Evolutionary conservation across 37 sponge, comb jelly and placozoan species (phyloP).

Genomic region (Halichondria panicea): DNA sequence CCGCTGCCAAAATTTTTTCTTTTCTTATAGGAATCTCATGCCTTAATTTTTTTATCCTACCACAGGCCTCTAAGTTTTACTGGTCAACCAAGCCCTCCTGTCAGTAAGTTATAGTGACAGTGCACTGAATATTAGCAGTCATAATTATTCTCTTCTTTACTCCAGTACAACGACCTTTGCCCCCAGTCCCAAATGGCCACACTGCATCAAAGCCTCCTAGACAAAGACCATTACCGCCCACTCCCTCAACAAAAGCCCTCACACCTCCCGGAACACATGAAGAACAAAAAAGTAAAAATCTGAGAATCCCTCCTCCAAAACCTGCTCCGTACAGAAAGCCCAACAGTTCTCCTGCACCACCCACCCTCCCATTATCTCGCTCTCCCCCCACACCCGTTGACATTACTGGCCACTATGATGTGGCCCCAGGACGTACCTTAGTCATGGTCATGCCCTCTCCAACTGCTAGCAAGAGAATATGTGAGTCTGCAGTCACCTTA

Average conservation of each 20-base stretch:
- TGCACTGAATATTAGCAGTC: too few relatives aligned
- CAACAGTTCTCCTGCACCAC: not conserved
- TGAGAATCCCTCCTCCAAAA: not conserved
- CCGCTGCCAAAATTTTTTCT: conserved; percentile 74
- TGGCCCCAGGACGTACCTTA: not conserved
- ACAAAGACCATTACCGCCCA: conserved; percentile 23
- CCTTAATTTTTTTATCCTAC: not conserved
- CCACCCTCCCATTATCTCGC: not conserved
- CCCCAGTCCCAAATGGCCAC: conserved; percentile 10
- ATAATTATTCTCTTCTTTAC: not conserved
- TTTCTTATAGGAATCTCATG: not conserved
- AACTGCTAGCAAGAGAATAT: too few relatives aligned
- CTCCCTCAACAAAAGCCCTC: not conserved
- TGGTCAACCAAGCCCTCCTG: not conserved
- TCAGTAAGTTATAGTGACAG: not conserved
- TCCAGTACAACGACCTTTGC: conserved; percentile 15
- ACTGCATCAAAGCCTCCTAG: not conserved
- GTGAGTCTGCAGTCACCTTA: too few relatives aligned
- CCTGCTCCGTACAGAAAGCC: conserved; percentile 18
- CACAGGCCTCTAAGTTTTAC: conserved; percentile 41
- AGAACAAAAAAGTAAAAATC: too few relatives aligned
- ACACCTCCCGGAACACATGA: not conserved
- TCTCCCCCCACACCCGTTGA: not conserved
- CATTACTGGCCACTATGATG: not conserved
- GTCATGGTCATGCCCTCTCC: too few relatives aligned